Conservation (phyloP, 2,113 vertebrate genomes). For the Pontoporia blainvillei region DNA sequence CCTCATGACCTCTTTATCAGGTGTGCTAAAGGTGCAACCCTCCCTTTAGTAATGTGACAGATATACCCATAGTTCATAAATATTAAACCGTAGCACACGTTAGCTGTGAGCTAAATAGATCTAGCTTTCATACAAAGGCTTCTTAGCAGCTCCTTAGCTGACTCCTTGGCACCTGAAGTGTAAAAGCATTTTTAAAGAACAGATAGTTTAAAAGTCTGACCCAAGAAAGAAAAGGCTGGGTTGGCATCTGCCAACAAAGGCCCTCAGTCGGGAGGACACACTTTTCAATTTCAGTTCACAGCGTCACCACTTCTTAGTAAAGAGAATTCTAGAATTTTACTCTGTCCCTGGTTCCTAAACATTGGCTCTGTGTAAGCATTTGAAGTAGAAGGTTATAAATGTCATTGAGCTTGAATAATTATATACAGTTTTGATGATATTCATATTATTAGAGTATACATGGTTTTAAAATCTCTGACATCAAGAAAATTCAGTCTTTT, state of each 20-base stretch:
- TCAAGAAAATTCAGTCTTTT: background rate
- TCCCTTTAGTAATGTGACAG: background rate
- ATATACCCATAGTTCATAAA: constrained; percentile 6
- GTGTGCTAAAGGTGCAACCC: background rate
- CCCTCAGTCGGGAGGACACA: background rate
- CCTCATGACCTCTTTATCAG: background rate
- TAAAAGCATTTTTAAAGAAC: constrained; percentile 6
- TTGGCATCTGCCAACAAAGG: background rate
- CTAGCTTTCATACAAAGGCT: background rate
- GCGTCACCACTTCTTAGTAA: background rate
- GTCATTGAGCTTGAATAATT: constrained; percentile 1
- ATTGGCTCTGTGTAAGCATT: background rate
- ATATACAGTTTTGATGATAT: background rate
- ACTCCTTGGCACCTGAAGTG: background rate
- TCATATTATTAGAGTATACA: background rate
- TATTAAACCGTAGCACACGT: background rate
- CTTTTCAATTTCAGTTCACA: background rate
- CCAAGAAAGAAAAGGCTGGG: background rate
- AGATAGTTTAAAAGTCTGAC: background rate
- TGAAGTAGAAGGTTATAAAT: background rate
- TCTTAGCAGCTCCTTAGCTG: background rate
- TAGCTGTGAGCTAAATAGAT: background rate
- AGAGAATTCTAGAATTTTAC: background rate
- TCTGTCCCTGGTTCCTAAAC: background rate
- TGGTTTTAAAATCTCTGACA: background rate